Base-by-base conservation (phyloP, 2,888 invertebrate species). In the Drosophila dives region DNA sequence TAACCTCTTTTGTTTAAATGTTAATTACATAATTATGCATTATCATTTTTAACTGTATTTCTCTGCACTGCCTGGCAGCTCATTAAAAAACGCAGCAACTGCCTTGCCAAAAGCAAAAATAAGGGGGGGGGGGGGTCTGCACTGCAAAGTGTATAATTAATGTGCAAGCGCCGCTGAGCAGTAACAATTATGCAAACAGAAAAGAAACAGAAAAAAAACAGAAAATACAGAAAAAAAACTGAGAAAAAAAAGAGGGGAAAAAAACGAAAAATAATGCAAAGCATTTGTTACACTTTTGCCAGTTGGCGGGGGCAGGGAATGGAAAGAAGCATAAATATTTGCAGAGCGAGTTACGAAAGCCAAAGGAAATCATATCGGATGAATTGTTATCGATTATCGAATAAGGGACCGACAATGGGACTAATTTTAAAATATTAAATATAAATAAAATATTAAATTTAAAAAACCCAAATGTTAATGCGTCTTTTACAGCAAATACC, bases 1-100 rank as follows among this genome's bases (percentile, higher is more conserved):
- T 90, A 90, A 90, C 86, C 90, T 89, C 85, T 81, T 86, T 90
- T 86, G 89, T 89, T 89, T 90, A 85, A 90, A 90, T 88, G 91
- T 91, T 92, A 91, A 91, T 92, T 91, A 91, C 84, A 91, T 91
- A 91, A 91, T 91, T 91, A 91, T 90, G 90, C 89, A 91, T 87
- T 90, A 91, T 89, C 86, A 87, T 90, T 83, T 72, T 64, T 33
- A 68, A 64, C 61, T 45, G 56, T 72, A 60, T 73, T 61, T 54
- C 51, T 40, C 77, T 11, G 36, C 20, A 32, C 66, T 3, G 26
- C 26, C 26, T 26, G 29, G 6, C 86, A 85, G 87, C 87, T 89
- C 91, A 91, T 89, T 90, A 91, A 90, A 90, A 86, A 91, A 84
- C 85, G 77, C 72, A 64, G 55, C 66, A 66, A 66, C 63, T 71